These are phyloP conservation scores for Actinemys pallida DNA, from an alignment of 2,113 vertebrate species.

Conservation along the genomic window DNA sequence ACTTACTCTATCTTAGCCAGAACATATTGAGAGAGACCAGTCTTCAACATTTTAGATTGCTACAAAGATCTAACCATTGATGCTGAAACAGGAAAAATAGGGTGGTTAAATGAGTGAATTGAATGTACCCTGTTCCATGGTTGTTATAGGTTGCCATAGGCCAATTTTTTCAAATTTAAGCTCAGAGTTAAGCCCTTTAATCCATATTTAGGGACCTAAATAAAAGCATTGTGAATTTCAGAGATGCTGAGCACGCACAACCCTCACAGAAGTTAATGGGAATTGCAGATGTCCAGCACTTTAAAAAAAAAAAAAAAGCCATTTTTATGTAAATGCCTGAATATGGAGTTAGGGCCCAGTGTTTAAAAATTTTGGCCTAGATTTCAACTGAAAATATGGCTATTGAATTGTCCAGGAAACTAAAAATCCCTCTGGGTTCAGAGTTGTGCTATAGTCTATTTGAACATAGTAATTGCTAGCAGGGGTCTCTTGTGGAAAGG, in stretches of 20 bases:
- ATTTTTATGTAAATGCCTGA: neutral
- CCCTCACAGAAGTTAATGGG: neutral
- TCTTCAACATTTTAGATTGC: accelerated
- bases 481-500: neutral
- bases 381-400: neutral
- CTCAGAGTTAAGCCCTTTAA: neutral
- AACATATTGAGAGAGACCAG: neutral
- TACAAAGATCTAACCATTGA: neutral
- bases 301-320: neutral
- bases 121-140: accelerated
- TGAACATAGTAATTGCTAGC: neutral
- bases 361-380: neutral
- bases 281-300: neutral
- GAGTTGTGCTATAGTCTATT: neutral
- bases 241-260: neutral
- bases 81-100: neutral
- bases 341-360: neutral
- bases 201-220: accelerated
- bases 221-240: accelerated
- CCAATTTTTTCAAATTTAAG: neutral
- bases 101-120: accelerated
- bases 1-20: neutral
- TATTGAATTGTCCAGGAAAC: neutral
- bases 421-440: neutral
- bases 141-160: neutral